Conservation (phyloP, 1,140 invertebrate species). For the Brachionus calyciflorus region DNA sequence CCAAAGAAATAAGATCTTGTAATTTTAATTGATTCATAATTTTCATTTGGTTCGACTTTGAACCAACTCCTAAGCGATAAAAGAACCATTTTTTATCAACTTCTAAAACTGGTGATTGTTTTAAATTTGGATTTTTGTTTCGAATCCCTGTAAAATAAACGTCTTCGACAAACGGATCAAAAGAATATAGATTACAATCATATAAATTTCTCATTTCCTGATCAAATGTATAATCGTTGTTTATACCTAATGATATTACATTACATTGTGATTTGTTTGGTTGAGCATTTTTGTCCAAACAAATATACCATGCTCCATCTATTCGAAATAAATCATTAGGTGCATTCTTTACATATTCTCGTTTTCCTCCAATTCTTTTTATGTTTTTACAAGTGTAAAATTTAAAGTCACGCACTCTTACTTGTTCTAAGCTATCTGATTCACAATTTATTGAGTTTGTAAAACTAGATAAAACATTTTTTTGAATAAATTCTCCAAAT, state of each 20-base stretch:
- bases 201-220: neutral
- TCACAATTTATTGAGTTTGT: too few species aligned
- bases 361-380: neutral
- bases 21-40: neutral
- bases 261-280: neutral
- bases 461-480: too few species aligned
- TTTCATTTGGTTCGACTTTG: neutral
- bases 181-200: constrained; percentile 8
- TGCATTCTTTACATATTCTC: constrained; percentile 7
- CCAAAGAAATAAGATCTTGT: constrained; percentile 8
- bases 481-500: too few species aligned
- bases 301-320: constrained; percentile 38
- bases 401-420: constrained; percentile 16
- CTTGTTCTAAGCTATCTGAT: neutral
- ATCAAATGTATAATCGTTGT: constrained; percentile 26
- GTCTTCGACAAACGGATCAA: constrained; percentile 38
- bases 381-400: constrained; percentile 16
- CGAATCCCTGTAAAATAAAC: neutral
- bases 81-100: constrained; percentile 25
- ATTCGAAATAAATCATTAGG: constrained; percentile 5
- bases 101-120: neutral
- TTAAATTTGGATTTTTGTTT: neutral
- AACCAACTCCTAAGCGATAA: neutral
- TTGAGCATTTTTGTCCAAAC: neutral
- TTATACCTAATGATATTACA: constrained; percentile 29